Evolutionary conservation across 2,113 vertebrate species (phyloP).

Genomic region (Copsychus sechellarum): DNA sequence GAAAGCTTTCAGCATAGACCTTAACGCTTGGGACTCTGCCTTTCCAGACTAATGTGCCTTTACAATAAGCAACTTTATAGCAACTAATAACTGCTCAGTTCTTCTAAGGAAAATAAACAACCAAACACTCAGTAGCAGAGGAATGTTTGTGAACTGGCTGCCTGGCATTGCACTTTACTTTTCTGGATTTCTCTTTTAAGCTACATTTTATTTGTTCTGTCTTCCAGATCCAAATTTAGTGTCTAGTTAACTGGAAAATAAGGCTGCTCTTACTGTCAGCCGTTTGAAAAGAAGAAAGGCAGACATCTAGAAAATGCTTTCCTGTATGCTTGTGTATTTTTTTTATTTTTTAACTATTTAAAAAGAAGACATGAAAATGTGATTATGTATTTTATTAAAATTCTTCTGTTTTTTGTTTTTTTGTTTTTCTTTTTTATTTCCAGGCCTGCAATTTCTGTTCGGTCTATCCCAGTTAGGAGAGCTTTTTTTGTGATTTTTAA

Average conservation of each 20-base stretch:
- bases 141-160: not conserved
- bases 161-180: not conserved
- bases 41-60: too few species aligned
- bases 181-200: not conserved
- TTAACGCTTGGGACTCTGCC: too few species aligned
- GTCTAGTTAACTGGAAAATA: constrained; percentile 9
- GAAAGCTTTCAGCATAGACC: too few species aligned
- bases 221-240: not conserved
- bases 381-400: not conserved
- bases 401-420: constrained; percentile 30
- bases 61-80: too few species aligned
- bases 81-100: too few species aligned
- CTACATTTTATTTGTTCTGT: not conserved
- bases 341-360: not conserved
- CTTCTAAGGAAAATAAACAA: too few species aligned
- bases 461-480: not conserved
- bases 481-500: constrained; percentile 54
- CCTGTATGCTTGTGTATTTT: not conserved
- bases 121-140: not conserved
- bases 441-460: constrained; percentile 60
- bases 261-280: not conserved
- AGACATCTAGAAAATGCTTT: constrained; percentile 12
- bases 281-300: not conserved
- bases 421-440: constrained; percentile 43
- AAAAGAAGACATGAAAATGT: not conserved